phyloP scores from a whole-genome alignment of 2,113 vertebrate genomes.

The Hemibagrus wyckioides region DNA sequence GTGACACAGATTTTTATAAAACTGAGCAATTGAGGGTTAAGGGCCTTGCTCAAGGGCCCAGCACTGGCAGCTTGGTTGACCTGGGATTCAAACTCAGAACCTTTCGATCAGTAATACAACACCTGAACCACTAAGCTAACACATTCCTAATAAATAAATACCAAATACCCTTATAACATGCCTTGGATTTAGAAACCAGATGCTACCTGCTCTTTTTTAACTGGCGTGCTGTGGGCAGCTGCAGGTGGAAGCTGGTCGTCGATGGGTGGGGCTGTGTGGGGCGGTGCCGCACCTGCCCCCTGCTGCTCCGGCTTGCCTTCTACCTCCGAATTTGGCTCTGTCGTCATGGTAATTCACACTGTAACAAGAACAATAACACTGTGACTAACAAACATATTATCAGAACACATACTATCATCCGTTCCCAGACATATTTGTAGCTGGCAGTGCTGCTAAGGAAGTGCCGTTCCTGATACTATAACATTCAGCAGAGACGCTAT shows the following conservation, averaged over 20 bases:
- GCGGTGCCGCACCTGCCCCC: conserved; percentile 59
- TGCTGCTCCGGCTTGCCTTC: conserved; percentile 82
- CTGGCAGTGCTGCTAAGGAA: neutral
- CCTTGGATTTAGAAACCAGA: neutral
- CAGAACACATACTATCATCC: neutral
- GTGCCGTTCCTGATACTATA: neutral
- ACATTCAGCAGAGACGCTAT: neutral
- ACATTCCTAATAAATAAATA: neutral
- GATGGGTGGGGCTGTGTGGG: conserved; percentile 43
- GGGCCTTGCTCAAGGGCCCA: too few relatives aligned
- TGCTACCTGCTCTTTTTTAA: conserved; percentile 76
- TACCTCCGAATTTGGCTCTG: conserved; percentile 81
- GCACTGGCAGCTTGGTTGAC: too few relatives aligned
- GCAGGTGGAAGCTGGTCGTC: conserved; percentile 78
- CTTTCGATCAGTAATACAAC: too few relatives aligned
- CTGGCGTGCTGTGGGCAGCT: conserved; percentile 84
- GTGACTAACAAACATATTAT: neutral
- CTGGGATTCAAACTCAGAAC: too few relatives aligned
- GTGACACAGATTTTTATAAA: too few relatives aligned
- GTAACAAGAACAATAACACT: conserved; percentile 14
- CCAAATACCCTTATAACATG: neutral
- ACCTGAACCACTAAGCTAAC: too few relatives aligned
- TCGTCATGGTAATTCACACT: conserved; percentile 82
- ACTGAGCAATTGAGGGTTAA: too few relatives aligned
- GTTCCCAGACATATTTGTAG: neutral